Conservation (phyloP, 2,113 vertebrate genomes). For the Symphodus melops region DNA sequence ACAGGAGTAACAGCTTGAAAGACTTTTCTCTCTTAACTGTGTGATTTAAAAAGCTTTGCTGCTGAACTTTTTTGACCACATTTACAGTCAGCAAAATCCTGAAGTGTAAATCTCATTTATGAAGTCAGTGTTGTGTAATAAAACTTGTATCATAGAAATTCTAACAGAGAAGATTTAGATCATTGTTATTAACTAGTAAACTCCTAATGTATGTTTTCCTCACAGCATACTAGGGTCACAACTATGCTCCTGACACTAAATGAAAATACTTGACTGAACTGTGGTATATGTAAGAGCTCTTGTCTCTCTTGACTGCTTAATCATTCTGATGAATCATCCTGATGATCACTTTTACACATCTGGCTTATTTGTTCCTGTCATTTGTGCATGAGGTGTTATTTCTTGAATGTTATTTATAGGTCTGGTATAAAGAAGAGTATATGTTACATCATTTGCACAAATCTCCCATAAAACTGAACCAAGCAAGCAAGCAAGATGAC, state of each 20-base stretch:
- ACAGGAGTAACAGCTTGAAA: too few relatives aligned
- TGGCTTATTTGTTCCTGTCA: conserved; percentile 7
- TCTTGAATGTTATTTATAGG: conserved; percentile 6
- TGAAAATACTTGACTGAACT: conserved; percentile 17
- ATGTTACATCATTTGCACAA: too few relatives aligned
- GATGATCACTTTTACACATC: background rate
- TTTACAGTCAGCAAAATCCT: background rate
- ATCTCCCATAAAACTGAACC: too few relatives aligned
- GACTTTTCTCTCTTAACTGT: background rate
- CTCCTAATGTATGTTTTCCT: background rate
- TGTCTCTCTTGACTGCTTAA: conserved; percentile 15
- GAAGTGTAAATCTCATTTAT: background rate
- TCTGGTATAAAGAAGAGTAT: background rate
- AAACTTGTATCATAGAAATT: background rate
- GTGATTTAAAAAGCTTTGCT: conserved; percentile 7
- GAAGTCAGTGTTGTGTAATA: conserved; percentile 3
- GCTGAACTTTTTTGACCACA: conserved; percentile 14
- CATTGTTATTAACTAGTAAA: too few relatives aligned
- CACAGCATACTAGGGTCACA: conserved; percentile 3
- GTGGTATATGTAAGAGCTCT: conserved; percentile 1
- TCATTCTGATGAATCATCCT: conserved; percentile 15
- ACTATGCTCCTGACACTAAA: background rate
- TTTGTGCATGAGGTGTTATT: conserved; percentile 17
- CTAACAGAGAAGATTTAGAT: too few relatives aligned
- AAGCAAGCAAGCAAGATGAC: too few relatives aligned